Evolutionary conservation across 92 coral and sea anemone genomes (phyloP).

Genomic region (Bergia puertoricense): DNA sequence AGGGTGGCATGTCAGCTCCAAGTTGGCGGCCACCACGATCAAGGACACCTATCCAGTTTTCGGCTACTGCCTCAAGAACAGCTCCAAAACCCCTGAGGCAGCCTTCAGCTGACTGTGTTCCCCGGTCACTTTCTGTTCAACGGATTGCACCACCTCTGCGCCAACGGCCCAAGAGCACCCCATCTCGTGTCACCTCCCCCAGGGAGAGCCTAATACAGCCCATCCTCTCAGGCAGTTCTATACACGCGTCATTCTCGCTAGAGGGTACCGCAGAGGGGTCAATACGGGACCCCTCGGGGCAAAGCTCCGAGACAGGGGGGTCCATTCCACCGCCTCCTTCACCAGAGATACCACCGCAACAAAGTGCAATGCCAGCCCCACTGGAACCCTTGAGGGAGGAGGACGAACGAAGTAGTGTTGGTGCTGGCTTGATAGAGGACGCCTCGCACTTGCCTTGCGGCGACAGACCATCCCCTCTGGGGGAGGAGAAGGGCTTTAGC

Average conservation of each 20-base stretch:
- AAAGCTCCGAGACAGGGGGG: constrained; percentile 47
- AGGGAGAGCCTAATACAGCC: constrained; percentile 50
- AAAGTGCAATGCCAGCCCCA: constrained; percentile 21
- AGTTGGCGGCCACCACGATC: constrained; percentile 87
- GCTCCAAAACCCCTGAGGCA: constrained; percentile 80
- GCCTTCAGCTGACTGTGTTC: constrained; percentile 75
- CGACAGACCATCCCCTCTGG: constrained; percentile 54
- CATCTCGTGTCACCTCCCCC: constrained; percentile 56
- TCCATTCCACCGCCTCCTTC: constrained; percentile 91
- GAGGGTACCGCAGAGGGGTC: constrained; percentile 50
- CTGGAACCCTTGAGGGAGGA: constrained; percentile 82
- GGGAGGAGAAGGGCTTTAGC: constrained; percentile 20
- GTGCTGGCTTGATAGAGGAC: constrained; percentile 49
- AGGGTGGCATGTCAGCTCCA: constrained; percentile 65
- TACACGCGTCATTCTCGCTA: constrained; percentile 38
- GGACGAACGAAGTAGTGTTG: constrained; percentile 78
- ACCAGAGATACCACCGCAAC: constrained; percentile 58
- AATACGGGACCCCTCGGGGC: constrained; percentile 26
- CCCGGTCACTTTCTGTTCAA: constrained; percentile 71
- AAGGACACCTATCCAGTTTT: constrained; percentile 80
- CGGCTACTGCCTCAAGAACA: constrained; percentile 70
- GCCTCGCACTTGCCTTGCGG: neutral
- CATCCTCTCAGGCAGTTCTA: constrained; percentile 79
- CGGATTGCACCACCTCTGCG: constrained; percentile 44
- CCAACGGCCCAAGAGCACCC: constrained; percentile 77